phyloP scores from a whole-genome alignment of 2,113 vertebrate species.

The Drymodes brunneopygia region DNA sequence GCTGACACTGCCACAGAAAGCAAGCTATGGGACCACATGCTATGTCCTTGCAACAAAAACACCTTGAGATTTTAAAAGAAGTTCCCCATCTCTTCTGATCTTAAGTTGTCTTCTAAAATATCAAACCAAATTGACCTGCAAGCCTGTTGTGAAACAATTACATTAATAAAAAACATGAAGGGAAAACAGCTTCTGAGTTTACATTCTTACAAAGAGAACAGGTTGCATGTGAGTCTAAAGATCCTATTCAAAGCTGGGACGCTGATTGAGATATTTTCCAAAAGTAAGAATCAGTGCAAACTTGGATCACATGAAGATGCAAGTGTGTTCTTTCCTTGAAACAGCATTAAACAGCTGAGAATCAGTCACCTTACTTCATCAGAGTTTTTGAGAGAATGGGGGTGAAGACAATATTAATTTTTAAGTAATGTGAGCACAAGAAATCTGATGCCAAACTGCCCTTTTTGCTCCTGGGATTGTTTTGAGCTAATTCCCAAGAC shows the following conservation, averaged over 20 bases:
- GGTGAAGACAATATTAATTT: background rate
- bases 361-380: background rate
- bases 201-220: background rate
- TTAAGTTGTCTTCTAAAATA: background rate
- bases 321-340: background rate
- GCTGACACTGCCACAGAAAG: background rate
- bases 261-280: background rate
- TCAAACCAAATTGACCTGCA: background rate
- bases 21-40: background rate
- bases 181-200: background rate
- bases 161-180: background rate
- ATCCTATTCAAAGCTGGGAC: background rate
- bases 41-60: background rate
- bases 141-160: background rate
- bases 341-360: background rate
- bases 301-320: background rate
- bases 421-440: background rate
- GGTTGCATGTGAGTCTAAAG: background rate
- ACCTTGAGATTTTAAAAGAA: background rate
- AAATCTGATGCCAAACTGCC: slow-evolving; percentile 8
- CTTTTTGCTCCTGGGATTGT: background rate
- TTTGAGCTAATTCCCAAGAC: slow-evolving; percentile 9
- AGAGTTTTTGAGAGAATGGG: background rate
- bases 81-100: background rate
- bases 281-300: background rate